These are phyloP conservation scores for Oxygymnocypris stewartii DNA, from an alignment of 2,113 vertebrate genomes.

Conservation along the genomic window DNA sequence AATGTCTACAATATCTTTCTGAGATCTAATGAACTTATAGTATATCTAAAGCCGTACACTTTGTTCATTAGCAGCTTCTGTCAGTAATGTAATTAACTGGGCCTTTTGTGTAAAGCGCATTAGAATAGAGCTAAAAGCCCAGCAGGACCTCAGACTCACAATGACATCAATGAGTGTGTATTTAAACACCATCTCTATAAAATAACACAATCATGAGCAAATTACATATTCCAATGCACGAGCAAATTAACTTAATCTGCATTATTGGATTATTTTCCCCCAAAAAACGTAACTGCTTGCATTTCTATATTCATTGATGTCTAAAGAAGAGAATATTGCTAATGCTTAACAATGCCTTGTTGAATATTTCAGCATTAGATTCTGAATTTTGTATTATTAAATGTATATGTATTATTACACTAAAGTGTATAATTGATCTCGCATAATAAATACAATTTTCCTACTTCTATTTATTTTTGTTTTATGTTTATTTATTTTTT, in stretches of 20 bases:
- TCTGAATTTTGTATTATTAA: too few relatives aligned
- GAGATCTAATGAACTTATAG: background rate
- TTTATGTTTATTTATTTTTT: too few relatives aligned
- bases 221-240: too few relatives aligned
- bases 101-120: background rate
- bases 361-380: too few relatives aligned
- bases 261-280: background rate
- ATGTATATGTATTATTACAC: too few relatives aligned
- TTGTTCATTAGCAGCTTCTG: background rate
- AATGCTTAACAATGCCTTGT: too few relatives aligned
- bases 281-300: background rate
- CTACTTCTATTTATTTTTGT: too few relatives aligned
- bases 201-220: background rate
- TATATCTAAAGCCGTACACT: background rate
- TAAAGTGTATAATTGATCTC: too few relatives aligned
- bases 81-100: background rate
- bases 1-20: background rate
- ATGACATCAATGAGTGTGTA: background rate
- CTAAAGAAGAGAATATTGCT: background rate
- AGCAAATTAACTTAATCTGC: background rate
- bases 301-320: background rate
- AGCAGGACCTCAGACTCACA: background rate
- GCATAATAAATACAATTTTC: background rate
- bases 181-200: background rate
- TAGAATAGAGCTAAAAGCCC: slow-evolving; percentile 1